Conservation (phyloP, 1,140 invertebrate genomes). For the Drosophila ambigua region DNA sequence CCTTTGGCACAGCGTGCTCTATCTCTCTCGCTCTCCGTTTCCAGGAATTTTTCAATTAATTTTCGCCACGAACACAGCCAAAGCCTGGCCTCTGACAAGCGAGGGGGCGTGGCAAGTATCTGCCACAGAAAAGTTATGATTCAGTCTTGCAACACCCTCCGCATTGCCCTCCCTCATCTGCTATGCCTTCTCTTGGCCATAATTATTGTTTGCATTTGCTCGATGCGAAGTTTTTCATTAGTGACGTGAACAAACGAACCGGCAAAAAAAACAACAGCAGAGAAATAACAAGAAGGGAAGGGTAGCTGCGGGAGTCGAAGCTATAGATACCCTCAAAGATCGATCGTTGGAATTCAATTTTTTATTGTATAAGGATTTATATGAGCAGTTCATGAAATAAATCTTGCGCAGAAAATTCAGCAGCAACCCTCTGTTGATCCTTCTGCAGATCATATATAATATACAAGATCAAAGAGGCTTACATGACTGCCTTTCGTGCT, state of each 20-base stretch:
- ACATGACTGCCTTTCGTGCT: no score
- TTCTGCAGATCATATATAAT: no score
- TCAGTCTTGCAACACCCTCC: constrained; percentile 5
- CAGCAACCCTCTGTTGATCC: no score
- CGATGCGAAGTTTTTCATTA: constrained; percentile 58
- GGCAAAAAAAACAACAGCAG: background rate
- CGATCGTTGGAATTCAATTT: no score
- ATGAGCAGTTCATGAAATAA: no score
- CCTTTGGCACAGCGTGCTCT: background rate
- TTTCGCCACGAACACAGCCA: constrained; percentile 5
- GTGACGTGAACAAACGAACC: constrained; percentile 29
- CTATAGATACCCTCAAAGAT: no score
- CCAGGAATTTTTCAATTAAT: constrained; percentile 48
- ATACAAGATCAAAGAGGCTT: no score
- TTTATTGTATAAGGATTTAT: no score
- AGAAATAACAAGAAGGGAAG: constrained; percentile 3
- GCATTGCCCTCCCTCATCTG: background rate
- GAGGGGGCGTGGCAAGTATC: constrained; percentile 3
- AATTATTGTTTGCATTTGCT: constrained; percentile 55
- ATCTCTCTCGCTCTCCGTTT: background rate
- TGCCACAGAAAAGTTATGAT: constrained; percentile 21
- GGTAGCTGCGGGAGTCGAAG: no score
- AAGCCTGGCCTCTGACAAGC: constrained; percentile 9
- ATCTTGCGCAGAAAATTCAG: no score
- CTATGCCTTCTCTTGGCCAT: constrained; percentile 9